A percentile compares a stretch with the other conserved stretches of the same genome.
Conservation (phyloP, 2,113 vertebrate genomes). For the Onychostruthus taczanowskii region DNA sequence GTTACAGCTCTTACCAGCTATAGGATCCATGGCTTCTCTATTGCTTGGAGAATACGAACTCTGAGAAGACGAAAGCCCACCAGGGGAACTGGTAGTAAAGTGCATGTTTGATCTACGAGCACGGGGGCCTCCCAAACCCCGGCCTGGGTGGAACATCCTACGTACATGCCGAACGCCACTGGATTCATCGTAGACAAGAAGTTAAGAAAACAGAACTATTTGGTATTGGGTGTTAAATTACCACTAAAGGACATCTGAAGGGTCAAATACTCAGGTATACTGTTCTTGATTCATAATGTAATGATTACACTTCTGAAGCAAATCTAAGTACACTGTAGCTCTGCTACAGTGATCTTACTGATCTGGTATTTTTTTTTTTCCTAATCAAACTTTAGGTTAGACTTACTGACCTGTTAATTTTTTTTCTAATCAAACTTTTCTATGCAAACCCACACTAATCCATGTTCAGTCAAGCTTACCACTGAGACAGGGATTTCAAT, state of each 20-base stretch:
- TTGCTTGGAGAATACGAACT: slow-evolving; percentile 99
- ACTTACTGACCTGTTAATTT: neutral
- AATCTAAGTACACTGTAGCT: neutral
- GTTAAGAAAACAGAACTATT: slow-evolving; percentile 79
- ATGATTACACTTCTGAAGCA: neutral
- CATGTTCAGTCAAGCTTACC: neutral
- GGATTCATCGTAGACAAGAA: slow-evolving; percentile 86
- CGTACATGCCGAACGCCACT: slow-evolving; percentile 98
- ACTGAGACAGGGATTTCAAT: neutral
- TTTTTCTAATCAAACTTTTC: neutral
- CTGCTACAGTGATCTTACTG: neutral
- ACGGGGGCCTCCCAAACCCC: slow-evolving; percentile 93
- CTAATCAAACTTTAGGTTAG: neutral
- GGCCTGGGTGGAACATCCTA: slow-evolving; percentile 98
- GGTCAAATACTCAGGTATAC: neutral
- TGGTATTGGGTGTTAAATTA: neutral
- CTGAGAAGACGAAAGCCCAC: slow-evolving; percentile 95
- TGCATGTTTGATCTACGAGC: slow-evolving; percentile 99
- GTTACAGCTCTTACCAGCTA: slow-evolving; percentile 85
- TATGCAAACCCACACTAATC: neutral
- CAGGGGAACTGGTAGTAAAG: slow-evolving; percentile 97
- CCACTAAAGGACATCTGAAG: neutral
- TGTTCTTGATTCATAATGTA: neutral
- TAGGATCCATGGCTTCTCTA: slow-evolving; percentile 99
- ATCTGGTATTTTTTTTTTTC: neutral